Evolutionary conservation across 2,797 vertebrate species (phyloP).

Genomic region (Diglossa cyanea): DNA sequence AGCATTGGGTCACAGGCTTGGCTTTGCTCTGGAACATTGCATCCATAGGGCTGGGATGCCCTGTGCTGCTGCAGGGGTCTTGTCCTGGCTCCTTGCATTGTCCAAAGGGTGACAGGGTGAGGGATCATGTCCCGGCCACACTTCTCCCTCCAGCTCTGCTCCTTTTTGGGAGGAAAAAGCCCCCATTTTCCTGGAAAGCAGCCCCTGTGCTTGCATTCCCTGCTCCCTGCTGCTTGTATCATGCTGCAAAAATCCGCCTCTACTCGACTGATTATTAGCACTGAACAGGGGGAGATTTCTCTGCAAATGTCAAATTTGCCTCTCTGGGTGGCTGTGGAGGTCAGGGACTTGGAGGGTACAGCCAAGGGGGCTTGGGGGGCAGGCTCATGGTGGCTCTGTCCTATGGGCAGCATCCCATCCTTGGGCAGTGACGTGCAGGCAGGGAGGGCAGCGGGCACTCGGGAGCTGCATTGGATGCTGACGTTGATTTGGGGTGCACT

Average conservation of each 20-base stretch:
- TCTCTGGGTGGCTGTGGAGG: not conserved
- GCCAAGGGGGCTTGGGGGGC: not conserved
- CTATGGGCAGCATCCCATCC: not conserved
- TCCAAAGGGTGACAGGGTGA: not conserved
- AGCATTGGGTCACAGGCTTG: not conserved
- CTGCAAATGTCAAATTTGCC: slow-evolving; percentile 38
- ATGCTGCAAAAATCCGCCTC: slow-evolving; percentile 41
- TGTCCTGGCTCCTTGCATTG: not conserved
- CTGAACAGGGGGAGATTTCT: slow-evolving; percentile 28
- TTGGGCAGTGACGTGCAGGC: not conserved
- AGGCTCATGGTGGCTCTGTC: not conserved
- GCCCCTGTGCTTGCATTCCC: not conserved
- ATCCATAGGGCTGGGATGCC: not conserved
- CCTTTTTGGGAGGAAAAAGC: not conserved
- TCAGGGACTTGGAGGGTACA: not conserved
- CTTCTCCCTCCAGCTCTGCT: not conserved
- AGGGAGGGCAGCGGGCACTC: not conserved
- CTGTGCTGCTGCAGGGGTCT: not conserved
- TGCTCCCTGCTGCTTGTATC: not conserved
- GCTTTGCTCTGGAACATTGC: not conserved
- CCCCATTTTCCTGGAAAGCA: slow-evolving; percentile 17
- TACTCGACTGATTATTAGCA: slow-evolving; percentile 30
- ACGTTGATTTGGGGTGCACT: not conserved
- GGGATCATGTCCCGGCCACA: not conserved
- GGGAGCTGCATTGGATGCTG: not conserved